Base-by-base conservation (phyloP, 2,113 vertebrate species). In the Cervus canadensis region DNA sequence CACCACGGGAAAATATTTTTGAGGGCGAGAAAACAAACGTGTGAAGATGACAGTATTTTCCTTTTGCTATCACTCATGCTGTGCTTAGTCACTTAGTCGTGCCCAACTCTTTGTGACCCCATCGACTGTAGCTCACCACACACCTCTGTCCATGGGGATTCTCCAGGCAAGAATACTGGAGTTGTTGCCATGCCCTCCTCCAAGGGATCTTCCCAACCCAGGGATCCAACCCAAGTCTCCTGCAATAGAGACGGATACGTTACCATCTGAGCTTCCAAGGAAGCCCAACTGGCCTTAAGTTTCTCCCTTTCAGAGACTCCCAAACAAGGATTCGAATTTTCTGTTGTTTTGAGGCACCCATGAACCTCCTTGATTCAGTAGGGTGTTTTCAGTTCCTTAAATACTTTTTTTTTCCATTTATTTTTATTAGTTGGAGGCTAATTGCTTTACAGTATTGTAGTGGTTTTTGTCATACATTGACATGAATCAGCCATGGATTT, bases 161-260 rank as follows among this genome's bases (percentile, higher is more conserved):
- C 67, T 71, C 67, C 67, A 40, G 67, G 67, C 67, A 71, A 71
- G 67, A 71, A 40, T 12, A 71, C 19, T 13, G n/a, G n/a, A 40
- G n/a, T 40, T 3, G 19, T 71, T 71, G 67, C 67, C 67, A 40
- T 13, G n/a, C n/a, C 67, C 19, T 71, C 67, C n/a, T 40, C n/a
- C 67, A 40, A 12, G 36, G 67, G 67, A 71, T 71, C 67, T 71
- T 40, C n/a, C 19, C n/a, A 40, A 23, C 67, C n/a, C n/a, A 3
- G n/a, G 10, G 67, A 40, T 71, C n/a, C 67, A 71, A 40, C 67
- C 10, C 0, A 40, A 71, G n/a, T 6, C 19, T 71, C 5, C n/a
- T 0, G 0, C n/a, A 23, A 6, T 23, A 40, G 19, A 71, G 19
- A 23, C 0, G 0, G 19, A 40, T 71, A 12, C 9, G 23, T 71